Evolutionary conservation across 2,888 invertebrate species (phyloP), one percentile per base, ranked within the genome.

Genomic region (Megaustenia siamemsis): DNA sequence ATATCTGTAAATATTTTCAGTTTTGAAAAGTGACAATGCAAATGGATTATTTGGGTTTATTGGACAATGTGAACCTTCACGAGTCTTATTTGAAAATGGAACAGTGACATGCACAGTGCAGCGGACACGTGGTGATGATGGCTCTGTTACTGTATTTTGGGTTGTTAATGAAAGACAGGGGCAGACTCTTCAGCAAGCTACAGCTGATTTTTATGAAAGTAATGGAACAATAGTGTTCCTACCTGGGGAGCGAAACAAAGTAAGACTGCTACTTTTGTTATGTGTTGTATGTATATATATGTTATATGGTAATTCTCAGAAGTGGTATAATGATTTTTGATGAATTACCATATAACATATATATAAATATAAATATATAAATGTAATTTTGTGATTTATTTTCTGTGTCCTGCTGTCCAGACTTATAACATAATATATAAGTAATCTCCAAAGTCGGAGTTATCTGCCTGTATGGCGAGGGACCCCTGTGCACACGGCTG

Each of bases 21-120:
- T 93, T 49, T 82, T 93, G 86, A 93, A 93, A 88, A 93, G 93
- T 89, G 93, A 93, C 90, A 92, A 92, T 89, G 93, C 93, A 69
- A 93, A 93, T 88, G 93, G 93, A 6, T 86, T 93, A 86, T 93
- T 93, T 86, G 91, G 91, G n/a, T 91, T 93, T 79, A 80, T 86
- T 38, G 89, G 90, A 18, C 87, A 84, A 3, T 93, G 93, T 87
- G 83, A 84, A 8, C 92, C 93, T 3, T 77, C 87, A n/a, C 66
- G 78, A 35, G 87, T 90, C 0, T 53, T 60, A 5, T 73, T 79
- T 43, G 93, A 93, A 86, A 85, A 86, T 28, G 86, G 76, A 3
- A 86, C 73, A 0, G 85, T 93, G 32, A 86, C 84, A 21, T 93
- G 93, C 89, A 88, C 87, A 2, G 88, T 93, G 12, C 87, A 84